Percentiles rank a stretch among this genome's conserved stretches.
Evolutionary conservation across 2,888 invertebrate species (phyloP).

Genomic region (Hemistola chrysoprasaria): DNA sequence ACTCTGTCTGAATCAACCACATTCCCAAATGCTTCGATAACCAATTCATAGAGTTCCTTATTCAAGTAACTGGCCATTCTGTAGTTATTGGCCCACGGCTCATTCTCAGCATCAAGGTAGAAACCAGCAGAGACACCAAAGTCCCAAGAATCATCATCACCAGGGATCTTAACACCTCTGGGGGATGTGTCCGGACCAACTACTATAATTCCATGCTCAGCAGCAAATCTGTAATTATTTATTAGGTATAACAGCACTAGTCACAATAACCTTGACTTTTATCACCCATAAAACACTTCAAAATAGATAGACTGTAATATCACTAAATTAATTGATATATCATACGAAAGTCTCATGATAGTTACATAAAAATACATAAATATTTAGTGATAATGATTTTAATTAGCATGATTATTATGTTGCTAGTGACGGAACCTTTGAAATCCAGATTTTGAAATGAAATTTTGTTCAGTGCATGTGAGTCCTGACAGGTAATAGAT

Average conservation of each 20-base stretch:
- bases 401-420: neutral
- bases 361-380: neutral
- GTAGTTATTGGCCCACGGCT: slow-evolving; percentile 97
- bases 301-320: neutral
- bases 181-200: slow-evolving; percentile 99
- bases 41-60: slow-evolving; percentile 89
- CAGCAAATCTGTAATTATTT: slow-evolving; percentile 84
- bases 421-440: slow-evolving; percentile 82
- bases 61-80: slow-evolving; percentile 98
- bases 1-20: slow-evolving; percentile 79
- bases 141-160: slow-evolving; percentile 96
- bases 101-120: slow-evolving; percentile 94
- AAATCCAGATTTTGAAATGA: slow-evolving; percentile 96
- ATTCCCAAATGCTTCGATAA: slow-evolving; percentile 87
- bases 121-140: slow-evolving; percentile 98
- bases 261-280: too few species aligned
- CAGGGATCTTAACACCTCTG: slow-evolving; percentile 92
- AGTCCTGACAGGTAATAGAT: slow-evolving; percentile 96
- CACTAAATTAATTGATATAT: slow-evolving; percentile 4
- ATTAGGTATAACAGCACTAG: neutral
- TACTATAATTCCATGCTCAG: slow-evolving; percentile 91
- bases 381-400: slow-evolving; percentile 4
- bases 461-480: slow-evolving; percentile 97
- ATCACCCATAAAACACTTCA: too few species aligned
- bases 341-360: slow-evolving; percentile 5